Conservation (phyloP, 2,113 vertebrate genomes). For the Triplophysa dalaica region DNA sequence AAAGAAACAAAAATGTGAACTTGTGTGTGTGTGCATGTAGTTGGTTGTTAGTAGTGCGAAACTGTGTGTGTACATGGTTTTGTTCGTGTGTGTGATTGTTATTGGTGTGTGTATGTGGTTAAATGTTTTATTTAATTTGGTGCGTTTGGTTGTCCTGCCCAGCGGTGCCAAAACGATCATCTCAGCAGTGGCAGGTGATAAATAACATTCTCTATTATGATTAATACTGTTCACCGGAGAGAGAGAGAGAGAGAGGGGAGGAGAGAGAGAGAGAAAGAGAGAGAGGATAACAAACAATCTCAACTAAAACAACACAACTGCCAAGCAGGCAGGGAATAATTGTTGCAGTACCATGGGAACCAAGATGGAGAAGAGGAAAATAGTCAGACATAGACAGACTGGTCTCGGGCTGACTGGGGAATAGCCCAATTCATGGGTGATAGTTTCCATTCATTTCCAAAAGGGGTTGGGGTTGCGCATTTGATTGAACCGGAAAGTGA, state of each 20-base stretch:
- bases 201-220: slow-evolving; percentile 85
- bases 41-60: neutral
- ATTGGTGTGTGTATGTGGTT: slow-evolving; percentile 71
- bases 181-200: slow-evolving; percentile 86
- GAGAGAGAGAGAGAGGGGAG: slow-evolving; percentile 3
- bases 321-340: slow-evolving; percentile 84
- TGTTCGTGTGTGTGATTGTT: slow-evolving; percentile 1
- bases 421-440: too few relatives aligned
- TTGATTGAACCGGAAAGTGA: neutral
- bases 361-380: slow-evolving; percentile 18
- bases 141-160: slow-evolving; percentile 86
- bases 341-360: slow-evolving; percentile 80
- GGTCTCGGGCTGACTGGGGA: neutral
- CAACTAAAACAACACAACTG: slow-evolving; percentile 63
- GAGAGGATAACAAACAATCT: slow-evolving; percentile 60
- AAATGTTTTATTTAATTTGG: slow-evolving; percentile 93
- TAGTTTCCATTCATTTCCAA: too few relatives aligned
- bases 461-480: too few relatives aligned
- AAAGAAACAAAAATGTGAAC: neutral
- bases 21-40: neutral
- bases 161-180: slow-evolving; percentile 88
- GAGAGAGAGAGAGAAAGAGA: slow-evolving; percentile 32
- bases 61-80: neutral
- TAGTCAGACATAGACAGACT: neutral
- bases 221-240: slow-evolving; percentile 74